Conservation (phyloP, 2,797 vertebrate genomes). For the Acrocephalus scirpaceus region DNA sequence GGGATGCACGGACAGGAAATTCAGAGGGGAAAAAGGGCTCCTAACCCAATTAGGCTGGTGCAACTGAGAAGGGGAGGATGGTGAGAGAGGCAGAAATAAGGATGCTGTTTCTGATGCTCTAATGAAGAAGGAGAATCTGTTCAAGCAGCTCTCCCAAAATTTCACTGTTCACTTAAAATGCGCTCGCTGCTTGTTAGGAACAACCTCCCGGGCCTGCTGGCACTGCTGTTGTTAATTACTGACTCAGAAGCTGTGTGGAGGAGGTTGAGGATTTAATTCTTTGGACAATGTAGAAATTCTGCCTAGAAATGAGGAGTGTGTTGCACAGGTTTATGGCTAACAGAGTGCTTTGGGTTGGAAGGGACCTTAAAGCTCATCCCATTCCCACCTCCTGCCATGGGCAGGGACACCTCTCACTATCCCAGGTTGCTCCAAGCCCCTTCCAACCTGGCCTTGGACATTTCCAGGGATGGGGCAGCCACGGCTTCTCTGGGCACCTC, state of each 20-base stretch:
- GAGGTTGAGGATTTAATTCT: neutral
- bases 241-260: neutral
- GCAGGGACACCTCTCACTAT: neutral
- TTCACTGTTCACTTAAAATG: conserved; percentile 48
- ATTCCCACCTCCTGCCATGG: neutral
- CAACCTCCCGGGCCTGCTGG: conserved; percentile 19
- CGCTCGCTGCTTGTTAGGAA: conserved; percentile 43
- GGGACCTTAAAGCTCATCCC: neutral
- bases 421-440: neutral
- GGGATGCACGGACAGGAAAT: neutral
- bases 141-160: neutral
- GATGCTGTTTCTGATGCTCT: conserved; percentile 46
- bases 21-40: neutral
- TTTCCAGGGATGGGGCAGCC: neutral
- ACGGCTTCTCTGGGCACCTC: neutral
- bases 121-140: conserved; percentile 34
- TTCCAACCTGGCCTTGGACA: neutral
- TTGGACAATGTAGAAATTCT: neutral
- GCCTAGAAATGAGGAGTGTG: neutral
- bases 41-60: neutral
- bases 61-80: neutral
- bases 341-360: neutral
- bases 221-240: neutral
- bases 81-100: conserved; percentile 45
- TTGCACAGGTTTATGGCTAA: neutral